Evolutionary conservation across 2,113 vertebrate genomes (phyloP).

Genomic region (Oryzias javanicus): DNA sequence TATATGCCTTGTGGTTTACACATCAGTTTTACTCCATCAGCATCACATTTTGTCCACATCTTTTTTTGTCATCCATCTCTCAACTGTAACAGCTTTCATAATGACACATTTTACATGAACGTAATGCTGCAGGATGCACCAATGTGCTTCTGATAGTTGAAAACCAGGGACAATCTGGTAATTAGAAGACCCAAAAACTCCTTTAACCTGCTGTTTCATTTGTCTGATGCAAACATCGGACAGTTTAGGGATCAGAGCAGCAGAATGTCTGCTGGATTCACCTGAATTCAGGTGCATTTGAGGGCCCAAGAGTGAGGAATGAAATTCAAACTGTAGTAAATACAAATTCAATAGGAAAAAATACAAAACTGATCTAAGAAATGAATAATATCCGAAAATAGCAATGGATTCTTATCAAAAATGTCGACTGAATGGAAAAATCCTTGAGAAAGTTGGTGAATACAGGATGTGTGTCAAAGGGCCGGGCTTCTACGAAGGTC

Average conservation of each 20-base stretch:
- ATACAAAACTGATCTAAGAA: too few relatives aligned
- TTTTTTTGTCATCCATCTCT: not conserved
- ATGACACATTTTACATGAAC: not conserved
- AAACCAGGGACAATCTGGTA: not conserved
- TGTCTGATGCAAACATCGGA: conserved; percentile 36
- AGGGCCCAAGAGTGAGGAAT: conserved; percentile 29
- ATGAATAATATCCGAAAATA: too few relatives aligned
- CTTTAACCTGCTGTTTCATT: conserved; percentile 3
- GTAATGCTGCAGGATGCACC: too few relatives aligned
- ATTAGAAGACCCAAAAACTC: not conserved
- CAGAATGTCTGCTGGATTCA: conserved; percentile 33
- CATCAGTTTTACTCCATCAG: conserved; percentile 2
- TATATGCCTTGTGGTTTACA: not conserved
- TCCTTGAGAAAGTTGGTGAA: conserved; percentile 23
- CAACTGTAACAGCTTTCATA: not conserved
- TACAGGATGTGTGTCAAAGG: conserved; percentile 38
- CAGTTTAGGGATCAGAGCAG: conserved; percentile 42
- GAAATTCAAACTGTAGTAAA: conserved; percentile 40
- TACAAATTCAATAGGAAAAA: not conserved
- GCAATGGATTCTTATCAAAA: too few relatives aligned
- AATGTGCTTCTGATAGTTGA: not conserved
- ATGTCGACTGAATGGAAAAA: conserved; percentile 1
- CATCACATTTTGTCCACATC: not conserved
- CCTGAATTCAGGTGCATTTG: conserved; percentile 41
- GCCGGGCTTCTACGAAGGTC: conserved; percentile 41